Conservation (phyloP, 2,888 invertebrate species). For the Beris chalybata region DNA sequence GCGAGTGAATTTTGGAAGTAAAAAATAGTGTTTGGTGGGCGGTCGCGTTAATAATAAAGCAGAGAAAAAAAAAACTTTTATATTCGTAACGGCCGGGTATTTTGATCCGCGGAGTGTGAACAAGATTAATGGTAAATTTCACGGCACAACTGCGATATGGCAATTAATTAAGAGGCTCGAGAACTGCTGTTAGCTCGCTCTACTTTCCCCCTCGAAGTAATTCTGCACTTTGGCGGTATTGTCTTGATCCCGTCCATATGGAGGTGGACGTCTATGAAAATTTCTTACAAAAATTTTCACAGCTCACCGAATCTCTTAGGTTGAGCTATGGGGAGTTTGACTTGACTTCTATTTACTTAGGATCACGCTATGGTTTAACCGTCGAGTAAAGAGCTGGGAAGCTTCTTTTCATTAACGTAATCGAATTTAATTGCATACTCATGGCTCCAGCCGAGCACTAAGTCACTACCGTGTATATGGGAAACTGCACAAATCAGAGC, state of each 20-base stretch:
- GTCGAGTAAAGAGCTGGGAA: not conserved
- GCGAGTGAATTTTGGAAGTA: slow-evolving; percentile 3
- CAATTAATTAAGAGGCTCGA: slow-evolving; percentile 31
- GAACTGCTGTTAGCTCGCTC: slow-evolving; percentile 10
- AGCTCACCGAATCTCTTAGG: too few species aligned
- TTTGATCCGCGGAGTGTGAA: slow-evolving; percentile 42
- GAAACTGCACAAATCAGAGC: not conserved
- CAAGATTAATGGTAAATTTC: slow-evolving; percentile 57
- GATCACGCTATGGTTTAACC: too few species aligned
- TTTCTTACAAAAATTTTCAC: too few species aligned
- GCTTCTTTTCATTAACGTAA: slow-evolving; percentile 11
- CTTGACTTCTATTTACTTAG: too few species aligned
- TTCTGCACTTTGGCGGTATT: not conserved
- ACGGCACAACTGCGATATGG: slow-evolving; percentile 50
- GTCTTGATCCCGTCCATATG: too few species aligned
- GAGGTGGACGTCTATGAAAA: too few species aligned
- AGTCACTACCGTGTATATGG: not conserved
- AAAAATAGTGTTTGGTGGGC: slow-evolving; percentile 15
- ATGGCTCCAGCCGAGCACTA: slow-evolving; percentile 7
- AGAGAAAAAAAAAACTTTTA: slow-evolving; percentile 1
- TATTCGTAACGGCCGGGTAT: slow-evolving; percentile 9
- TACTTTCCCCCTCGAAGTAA: not conserved
- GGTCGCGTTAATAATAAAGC: slow-evolving; percentile 3
- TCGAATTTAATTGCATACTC: slow-evolving; percentile 16
- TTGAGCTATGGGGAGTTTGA: too few species aligned